Evolutionary conservation across 2,797 vertebrate genomes (phyloP).

Genomic region (Aplochiton taeniatus): DNA sequence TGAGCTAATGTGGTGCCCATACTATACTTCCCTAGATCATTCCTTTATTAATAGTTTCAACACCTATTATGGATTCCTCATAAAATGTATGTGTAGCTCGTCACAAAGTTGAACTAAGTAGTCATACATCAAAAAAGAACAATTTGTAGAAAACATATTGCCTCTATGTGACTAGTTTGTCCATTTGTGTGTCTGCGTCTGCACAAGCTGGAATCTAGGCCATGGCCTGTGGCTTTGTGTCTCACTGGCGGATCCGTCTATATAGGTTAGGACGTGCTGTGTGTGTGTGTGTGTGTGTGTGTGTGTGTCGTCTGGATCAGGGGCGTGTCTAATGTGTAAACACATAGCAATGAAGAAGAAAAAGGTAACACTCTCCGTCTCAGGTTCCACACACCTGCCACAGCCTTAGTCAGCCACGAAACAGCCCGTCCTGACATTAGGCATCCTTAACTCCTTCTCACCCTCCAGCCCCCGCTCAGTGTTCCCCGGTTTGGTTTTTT

Average conservation of each 20-base stretch:
- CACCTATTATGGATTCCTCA: no score
- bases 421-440: conserved; percentile 24
- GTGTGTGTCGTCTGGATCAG: conserved; percentile 14
- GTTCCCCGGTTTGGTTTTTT: no score
- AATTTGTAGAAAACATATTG: not conserved
- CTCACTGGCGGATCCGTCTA: conserved; percentile 64
- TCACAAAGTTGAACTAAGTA: no score
- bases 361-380: conserved; percentile 42
- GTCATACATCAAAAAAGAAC: no score
- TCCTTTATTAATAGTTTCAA: no score
- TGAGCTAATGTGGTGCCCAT: no score
- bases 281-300: conserved; percentile 7
- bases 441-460: conserved; percentile 9
- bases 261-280: conserved; percentile 17
- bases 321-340: conserved; percentile 56
- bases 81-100: no score
- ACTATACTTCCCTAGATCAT: no score
- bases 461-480: conserved; percentile 13
- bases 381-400: conserved; percentile 21
- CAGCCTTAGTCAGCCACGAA: conserved; percentile 9
- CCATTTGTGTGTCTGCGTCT: conserved; percentile 50
- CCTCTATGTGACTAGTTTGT: not conserved
- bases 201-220: conserved; percentile 73
- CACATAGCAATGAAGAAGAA: conserved; percentile 33
- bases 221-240: conserved; percentile 72